Evolutionary conservation across 2,888 invertebrate genomes (phyloP), one percentile per base, ranked within the genome.

Genomic region (Adineta ricciae): DNA sequence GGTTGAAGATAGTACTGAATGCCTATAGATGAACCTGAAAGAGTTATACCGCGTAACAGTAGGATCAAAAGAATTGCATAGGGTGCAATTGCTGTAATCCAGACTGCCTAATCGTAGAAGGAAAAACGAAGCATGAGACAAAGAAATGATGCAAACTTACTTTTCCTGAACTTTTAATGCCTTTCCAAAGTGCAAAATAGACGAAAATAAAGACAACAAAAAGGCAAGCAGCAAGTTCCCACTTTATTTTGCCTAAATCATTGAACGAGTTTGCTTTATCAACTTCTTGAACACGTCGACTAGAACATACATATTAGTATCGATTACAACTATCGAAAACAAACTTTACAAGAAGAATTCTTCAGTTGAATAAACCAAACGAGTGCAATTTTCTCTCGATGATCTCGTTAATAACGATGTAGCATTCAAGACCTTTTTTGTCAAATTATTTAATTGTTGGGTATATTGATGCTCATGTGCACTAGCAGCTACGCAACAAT

Each of bases 71-170:
- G 92, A 52, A 97, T 95, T 46, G 94, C 93, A 90, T 97, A 97
- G 0, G 97, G 97, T 56, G 96, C 94, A 86, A 96, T 91, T 4
- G 97, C 97, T 38, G 97, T 97, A 86, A 97, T 93, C 96, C 96
- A 97, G 84, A 96, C 96, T 86, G 95, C 95, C 94, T 95, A 90
- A 24, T 89, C 86, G 84, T 14, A 41, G 21, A 27, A 3, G 9
- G 83, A 32, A 14, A 38, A 83, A 32, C 16, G 27, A 85, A 27
- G 64, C 21, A 7, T 82, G 5, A 82, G n/a, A 41, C 16, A 49
- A 11, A 32, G 27, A 11, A 36, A 9, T 83, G 7, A 24, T 85
- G 32, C 49, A n/a, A 21, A 52, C 24, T 46, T 87, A 90, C 90
- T 89, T 90, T 90, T 82, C 90, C 90, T 2, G 90, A 90, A 86